Evolutionary conservation across 1,140 invertebrate species (phyloP), one percentile per base, ranked within the genome.

Genomic region (Heliconius melpomene): DNA sequence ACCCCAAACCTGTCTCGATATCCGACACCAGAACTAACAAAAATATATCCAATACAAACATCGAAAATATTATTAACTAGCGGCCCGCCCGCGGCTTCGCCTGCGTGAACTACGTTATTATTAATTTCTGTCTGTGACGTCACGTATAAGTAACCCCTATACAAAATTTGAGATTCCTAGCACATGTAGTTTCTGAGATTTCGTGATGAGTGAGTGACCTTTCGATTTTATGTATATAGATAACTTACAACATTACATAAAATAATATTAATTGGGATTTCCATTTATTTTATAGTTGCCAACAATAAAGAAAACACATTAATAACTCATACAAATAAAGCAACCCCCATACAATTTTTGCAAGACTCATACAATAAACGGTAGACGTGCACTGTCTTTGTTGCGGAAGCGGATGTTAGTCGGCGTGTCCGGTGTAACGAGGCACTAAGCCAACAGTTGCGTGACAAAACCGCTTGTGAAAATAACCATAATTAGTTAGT

Each of bases 401-500:
- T 86, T 86, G 82, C 81, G 90, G 90, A 90, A 90, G 81, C 88
- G 90, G 89, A 90, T 87, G 86, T 87, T 86, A 90, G 88, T 87
- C 84, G 87, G 86, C 87, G 86, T 84, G 84, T 90, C 88, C 89
- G 89, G 85, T 87, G 86, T 86, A 79, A 75, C 74, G 80, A 85
- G 87, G 88, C 87, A 87, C 84, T 80, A 80, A 85, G 89, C 88
- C 90, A 91, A 90, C 86, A 84, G 78, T 82, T 81, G 80, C 81
- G 80, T 86, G 84, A 77, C 83, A 77, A 72, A 80, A 75, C 73
- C 76, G 81, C 38, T 40, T 70, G n/a, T 50, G 40, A 77, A 70
- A 77, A 79, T 77, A 77, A 77, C 75, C 66, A 46, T 60, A 77
- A 77, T 77, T 77, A 77, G 60, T 77, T 77, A 77, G 38, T 71